Conservation (phyloP, 2,797 vertebrate species). For the Coregonus sp. region DNA sequence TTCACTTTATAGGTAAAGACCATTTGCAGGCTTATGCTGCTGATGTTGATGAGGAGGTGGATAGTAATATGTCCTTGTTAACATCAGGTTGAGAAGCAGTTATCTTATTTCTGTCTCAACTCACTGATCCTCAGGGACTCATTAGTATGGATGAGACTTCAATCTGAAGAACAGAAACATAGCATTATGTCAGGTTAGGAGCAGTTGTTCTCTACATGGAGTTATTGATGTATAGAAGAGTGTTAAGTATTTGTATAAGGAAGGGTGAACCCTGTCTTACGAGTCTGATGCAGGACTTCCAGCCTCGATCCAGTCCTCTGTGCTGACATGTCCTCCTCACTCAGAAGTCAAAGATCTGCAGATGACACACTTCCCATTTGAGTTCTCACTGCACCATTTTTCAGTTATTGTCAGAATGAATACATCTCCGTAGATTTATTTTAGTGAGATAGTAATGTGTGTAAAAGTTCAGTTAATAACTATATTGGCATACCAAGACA, state of each 20-base stretch:
- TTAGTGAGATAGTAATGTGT: not conserved
- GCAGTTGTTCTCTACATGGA: not conserved
- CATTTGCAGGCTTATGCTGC: not conserved
- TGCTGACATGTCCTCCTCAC: conserved; percentile 66
- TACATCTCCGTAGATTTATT: not conserved
- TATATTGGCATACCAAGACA: not conserved
- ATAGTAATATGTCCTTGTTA: not conserved
- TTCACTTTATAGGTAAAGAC: not conserved
- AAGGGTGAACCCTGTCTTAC: conserved; percentile 55
- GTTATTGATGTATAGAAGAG: not conserved
- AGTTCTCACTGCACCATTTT: not conserved
- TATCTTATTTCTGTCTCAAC: not conserved
- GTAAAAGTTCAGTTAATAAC: not conserved
- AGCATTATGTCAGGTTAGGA: not conserved
- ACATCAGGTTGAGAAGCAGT: not conserved
- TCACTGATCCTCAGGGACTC: conserved; percentile 24
- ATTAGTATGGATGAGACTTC: conserved; percentile 69
- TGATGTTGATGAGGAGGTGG: not conserved
- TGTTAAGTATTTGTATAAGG: not conserved
- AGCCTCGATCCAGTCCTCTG: conserved; percentile 69
- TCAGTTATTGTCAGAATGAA: not conserved
- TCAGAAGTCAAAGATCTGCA: conserved; percentile 77
- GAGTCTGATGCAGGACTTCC: conserved; percentile 54
- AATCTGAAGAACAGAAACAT: conserved; percentile 44
- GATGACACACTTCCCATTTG: not conserved